Conservation (phyloP, 2,113 vertebrate species). For the Tachysurus fulvidraco region DNA sequence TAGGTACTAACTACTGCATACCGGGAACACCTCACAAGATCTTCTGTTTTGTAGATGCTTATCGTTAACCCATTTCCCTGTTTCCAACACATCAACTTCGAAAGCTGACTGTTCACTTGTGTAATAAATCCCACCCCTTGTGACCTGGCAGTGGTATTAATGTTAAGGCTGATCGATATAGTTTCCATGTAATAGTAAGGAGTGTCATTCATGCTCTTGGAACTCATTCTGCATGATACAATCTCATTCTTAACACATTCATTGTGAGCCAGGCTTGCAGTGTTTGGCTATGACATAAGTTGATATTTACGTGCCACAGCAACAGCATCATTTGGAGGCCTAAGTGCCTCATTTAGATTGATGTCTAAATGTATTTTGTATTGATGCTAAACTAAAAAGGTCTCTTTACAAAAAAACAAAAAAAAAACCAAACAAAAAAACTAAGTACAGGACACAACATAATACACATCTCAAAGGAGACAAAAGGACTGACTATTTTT, state of each 20-base stretch:
- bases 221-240: not conserved
- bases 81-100: too few relatives aligned
- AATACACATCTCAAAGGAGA: constrained; percentile 6
- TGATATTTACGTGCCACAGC: not conserved
- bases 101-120: too few relatives aligned
- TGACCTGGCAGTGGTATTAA: too few relatives aligned
- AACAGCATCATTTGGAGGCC: not conserved
- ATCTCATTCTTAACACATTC: not conserved
- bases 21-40: too few relatives aligned
- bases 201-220: too few relatives aligned
- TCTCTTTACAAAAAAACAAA: not conserved
- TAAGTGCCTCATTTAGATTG: not conserved
- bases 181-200: not conserved
- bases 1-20: too few relatives aligned
- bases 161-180: not conserved
- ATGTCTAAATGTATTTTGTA: not conserved
- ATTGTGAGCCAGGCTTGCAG: not conserved
- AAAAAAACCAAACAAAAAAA: not conserved
- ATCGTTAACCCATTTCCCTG: too few relatives aligned
- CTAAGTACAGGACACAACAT: not conserved
- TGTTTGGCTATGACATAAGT: not conserved
- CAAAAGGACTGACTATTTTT: constrained; percentile 36
- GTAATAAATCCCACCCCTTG: too few relatives aligned
- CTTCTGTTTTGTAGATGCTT: too few relatives aligned
- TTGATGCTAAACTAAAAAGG: not conserved